phyloP scores from a whole-genome alignment of 2,888 invertebrate genomes.

The Ectemnius lituratus region DNA sequence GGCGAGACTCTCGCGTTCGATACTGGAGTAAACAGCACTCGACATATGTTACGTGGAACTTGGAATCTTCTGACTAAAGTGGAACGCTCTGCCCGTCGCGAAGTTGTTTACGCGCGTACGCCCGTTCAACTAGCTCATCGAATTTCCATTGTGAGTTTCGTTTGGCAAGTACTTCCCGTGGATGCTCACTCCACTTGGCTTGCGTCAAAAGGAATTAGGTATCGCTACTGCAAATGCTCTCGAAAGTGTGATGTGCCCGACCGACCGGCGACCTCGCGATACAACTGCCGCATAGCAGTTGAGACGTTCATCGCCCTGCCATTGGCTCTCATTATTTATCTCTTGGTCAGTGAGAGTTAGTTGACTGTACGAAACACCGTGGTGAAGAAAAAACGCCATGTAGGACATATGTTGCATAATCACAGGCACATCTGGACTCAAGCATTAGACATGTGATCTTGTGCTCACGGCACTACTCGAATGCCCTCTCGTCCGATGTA shows the following conservation, averaged over 20 bases:
- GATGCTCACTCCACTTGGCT: slow-evolving; percentile 7
- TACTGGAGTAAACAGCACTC: slow-evolving; percentile 15
- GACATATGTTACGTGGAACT: slow-evolving; percentile 58
- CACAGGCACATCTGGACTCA: slow-evolving; percentile 45
- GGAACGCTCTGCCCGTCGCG: slow-evolving; percentile 25
- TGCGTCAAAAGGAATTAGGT: slow-evolving; percentile 34
- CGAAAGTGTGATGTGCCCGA: slow-evolving; percentile 54
- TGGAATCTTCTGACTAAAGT: slow-evolving; percentile 42
- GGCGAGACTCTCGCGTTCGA: slow-evolving; percentile 11
- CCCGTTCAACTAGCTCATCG: not conserved
- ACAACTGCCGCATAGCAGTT: slow-evolving; percentile 70
- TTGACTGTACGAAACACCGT: slow-evolving; percentile 22
- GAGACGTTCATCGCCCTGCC: slow-evolving; percentile 76
- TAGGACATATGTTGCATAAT: slow-evolving; percentile 27
- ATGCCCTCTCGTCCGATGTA: slow-evolving; percentile 11
- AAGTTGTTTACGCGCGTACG: slow-evolving; percentile 17
- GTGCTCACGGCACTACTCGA: slow-evolving; percentile 3
- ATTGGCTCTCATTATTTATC: slow-evolving; percentile 78
- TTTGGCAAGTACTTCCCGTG: slow-evolving; percentile 8
- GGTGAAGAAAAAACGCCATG: slow-evolving; percentile 22
- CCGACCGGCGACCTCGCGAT: slow-evolving; percentile 44
- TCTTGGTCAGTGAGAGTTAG: slow-evolving; percentile 63
- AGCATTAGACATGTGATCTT: not conserved
- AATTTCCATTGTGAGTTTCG: slow-evolving; percentile 5
- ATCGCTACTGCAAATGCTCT: slow-evolving; percentile 58